These are phyloP conservation scores for Mesaphorura yosii DNA, from an alignment of 1,140 invertebrate species.

Conservation along the genomic window DNA sequence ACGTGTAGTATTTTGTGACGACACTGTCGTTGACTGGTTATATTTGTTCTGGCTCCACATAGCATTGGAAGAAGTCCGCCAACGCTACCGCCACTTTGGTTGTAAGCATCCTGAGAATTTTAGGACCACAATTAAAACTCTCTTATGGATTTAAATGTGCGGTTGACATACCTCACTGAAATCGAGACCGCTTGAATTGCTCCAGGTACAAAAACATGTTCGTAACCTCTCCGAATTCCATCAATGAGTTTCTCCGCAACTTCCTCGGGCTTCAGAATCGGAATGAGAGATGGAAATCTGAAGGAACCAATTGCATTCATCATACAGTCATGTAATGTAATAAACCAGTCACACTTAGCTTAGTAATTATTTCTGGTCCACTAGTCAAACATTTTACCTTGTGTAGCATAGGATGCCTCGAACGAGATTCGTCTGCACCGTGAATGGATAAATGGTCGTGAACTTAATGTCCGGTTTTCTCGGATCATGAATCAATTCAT, in stretches of 20 bases:
- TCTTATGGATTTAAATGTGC: background rate
- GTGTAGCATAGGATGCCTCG: slow-evolving; percentile 42
- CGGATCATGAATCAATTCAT: slow-evolving; percentile 50
- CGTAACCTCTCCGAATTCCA: slow-evolving; percentile 20
- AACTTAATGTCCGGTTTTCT: slow-evolving; percentile 53
- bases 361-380: no score
- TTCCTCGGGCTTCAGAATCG: slow-evolving; percentile 9
- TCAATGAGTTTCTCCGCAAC: slow-evolving; percentile 22
- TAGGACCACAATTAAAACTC: background rate
- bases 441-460: slow-evolving; percentile 68
- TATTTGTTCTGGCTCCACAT: slow-evolving; percentile 16
- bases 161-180: slow-evolving; percentile 2
- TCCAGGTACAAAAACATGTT: slow-evolving; percentile 19
- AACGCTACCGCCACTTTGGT: slow-evolving; percentile 13
- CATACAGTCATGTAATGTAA: no score
- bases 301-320: no score
- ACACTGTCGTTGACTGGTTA: background rate
- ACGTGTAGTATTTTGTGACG: background rate
- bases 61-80: slow-evolving; percentile 11
- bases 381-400: no score
- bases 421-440: slow-evolving; percentile 70
- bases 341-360: slow-evolving; percentile 70
- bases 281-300: slow-evolving; percentile 15
- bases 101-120: slow-evolving; percentile 7
- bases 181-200: slow-evolving; percentile 9